Percentiles rank a stretch among this genome's conserved stretches.
Evolutionary conservation across 2,888 invertebrate species (phyloP).

Genomic region (Dasypogon diadema): DNA sequence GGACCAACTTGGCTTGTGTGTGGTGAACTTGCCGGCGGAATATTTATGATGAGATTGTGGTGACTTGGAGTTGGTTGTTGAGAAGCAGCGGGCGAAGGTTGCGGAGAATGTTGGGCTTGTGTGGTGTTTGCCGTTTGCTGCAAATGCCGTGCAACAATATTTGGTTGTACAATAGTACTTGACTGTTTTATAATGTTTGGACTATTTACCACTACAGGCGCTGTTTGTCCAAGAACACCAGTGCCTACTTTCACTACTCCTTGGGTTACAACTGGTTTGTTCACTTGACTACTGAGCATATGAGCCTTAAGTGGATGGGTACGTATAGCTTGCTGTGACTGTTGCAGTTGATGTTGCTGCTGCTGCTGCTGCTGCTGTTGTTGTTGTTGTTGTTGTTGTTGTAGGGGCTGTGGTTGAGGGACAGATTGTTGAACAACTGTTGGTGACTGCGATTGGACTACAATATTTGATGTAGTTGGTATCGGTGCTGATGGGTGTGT

Average conservation of each 20-base stretch:
- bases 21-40: slow-evolving; percentile 63
- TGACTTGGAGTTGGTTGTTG: slow-evolving; percentile 55
- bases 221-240: slow-evolving; percentile 50
- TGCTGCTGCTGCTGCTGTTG: slow-evolving; percentile 54
- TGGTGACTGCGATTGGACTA: slow-evolving; percentile 57
- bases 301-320: slow-evolving; percentile 75
- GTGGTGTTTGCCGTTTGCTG: slow-evolving; percentile 4
- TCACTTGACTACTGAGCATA: slow-evolving; percentile 71
- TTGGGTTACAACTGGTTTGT: slow-evolving; percentile 52
- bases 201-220: slow-evolving; percentile 62
- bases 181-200: slow-evolving; percentile 56
- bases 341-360: too few species aligned
- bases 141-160: slow-evolving; percentile 31
- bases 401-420: slow-evolving; percentile 54
- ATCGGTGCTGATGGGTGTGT: neutral
- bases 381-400: slow-evolving; percentile 55
- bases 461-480: slow-evolving; percentile 17
- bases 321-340: slow-evolving; percentile 63
- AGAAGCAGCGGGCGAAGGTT: slow-evolving; percentile 22
- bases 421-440: slow-evolving; percentile 56
- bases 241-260: slow-evolving; percentile 42
- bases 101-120: neutral
- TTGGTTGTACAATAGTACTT: slow-evolving; percentile 49
- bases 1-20: slow-evolving; percentile 56
- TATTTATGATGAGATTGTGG: slow-evolving; percentile 63